Conservation (phyloP, 2,797 vertebrate genomes). For the Cryptoblepharus egeriae region DNA sequence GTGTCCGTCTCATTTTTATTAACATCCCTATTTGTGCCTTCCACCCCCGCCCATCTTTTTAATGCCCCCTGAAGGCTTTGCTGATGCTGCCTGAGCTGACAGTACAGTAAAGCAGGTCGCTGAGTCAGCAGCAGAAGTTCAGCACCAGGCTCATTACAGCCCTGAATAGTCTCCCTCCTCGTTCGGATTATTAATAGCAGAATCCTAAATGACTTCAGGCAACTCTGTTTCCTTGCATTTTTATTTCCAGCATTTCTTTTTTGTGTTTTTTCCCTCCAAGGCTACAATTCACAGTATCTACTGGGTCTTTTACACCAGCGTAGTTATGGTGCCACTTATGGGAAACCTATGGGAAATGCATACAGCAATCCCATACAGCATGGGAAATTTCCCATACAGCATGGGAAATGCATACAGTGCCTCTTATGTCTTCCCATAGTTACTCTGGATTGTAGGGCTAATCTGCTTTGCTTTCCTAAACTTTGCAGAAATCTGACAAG, state of each 20-base stretch:
- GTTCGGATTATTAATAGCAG: constrained; percentile 37
- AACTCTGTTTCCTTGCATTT: background rate
- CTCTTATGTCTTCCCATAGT: too few species aligned
- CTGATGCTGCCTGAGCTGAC: constrained; percentile 9
- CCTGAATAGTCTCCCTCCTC: constrained; percentile 21
- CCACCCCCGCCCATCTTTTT: background rate
- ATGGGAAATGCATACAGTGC: too few species aligned
- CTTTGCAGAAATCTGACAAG: background rate
- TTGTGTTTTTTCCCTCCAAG: background rate
- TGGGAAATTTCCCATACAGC: too few species aligned
- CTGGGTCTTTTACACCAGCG: too few species aligned
- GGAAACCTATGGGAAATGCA: too few species aligned
- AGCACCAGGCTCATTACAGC: constrained; percentile 10
- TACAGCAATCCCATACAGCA: too few species aligned
- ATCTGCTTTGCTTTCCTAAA: background rate
- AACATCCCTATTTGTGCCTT: background rate
- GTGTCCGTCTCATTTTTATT: background rate
- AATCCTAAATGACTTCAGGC: background rate
- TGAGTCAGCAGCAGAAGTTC: constrained; percentile 35
- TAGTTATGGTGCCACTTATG: too few species aligned
- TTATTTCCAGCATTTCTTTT: constrained; percentile 1
- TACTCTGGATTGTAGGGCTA: too few species aligned
- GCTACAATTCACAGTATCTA: too few species aligned
- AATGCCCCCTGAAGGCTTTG: background rate
- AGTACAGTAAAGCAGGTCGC: constrained; percentile 37